Evolutionary conservation across 2,797 vertebrate genomes (phyloP).

Genomic region (Melanotaenia trifasciata): DNA sequence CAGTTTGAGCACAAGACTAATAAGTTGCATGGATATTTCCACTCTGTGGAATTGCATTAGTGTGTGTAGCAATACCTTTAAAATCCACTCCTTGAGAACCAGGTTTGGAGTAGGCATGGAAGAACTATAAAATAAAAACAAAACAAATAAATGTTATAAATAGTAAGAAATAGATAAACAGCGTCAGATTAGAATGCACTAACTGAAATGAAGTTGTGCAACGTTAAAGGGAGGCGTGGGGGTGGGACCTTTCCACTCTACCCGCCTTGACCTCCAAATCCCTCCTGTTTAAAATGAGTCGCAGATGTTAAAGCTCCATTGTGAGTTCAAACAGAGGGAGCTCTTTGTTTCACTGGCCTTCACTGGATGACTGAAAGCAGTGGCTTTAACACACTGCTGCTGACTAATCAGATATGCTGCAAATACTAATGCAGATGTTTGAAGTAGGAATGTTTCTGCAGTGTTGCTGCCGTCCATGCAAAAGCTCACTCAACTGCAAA

Average conservation of each 20-base stretch:
- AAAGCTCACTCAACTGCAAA: background rate
- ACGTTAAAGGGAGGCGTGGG: constrained; percentile 14
- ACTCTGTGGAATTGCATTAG: background rate
- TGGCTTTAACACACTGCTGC: constrained; percentile 35
- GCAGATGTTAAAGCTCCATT: constrained; percentile 72
- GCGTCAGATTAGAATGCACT: constrained; percentile 38
- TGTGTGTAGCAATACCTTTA: constrained; percentile 77
- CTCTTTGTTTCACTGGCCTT: constrained; percentile 62
- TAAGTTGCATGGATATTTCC: background rate
- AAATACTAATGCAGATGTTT: constrained; percentile 39
- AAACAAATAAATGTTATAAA: constrained; percentile 9
- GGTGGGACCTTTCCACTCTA: constrained; percentile 22
- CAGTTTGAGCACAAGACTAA: background rate
- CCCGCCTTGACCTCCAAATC: constrained; percentile 56
- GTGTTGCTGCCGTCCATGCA: constrained; percentile 23
- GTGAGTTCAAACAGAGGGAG: constrained; percentile 62
- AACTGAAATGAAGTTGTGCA: constrained; percentile 43
- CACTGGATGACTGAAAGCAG: constrained; percentile 16
- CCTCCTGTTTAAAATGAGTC: constrained; percentile 69
- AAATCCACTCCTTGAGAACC: constrained; percentile 74
- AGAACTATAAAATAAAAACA: constrained; percentile 85
- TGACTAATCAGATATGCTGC: constrained; percentile 36
- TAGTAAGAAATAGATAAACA: constrained; percentile 10
- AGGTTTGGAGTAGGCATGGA: constrained; percentile 86
- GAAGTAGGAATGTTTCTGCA: constrained; percentile 10